These are phyloP conservation scores for Ptychoptera albimana DNA, from an alignment of 2,888 invertebrate genomes.

Conservation along the genomic window DNA sequence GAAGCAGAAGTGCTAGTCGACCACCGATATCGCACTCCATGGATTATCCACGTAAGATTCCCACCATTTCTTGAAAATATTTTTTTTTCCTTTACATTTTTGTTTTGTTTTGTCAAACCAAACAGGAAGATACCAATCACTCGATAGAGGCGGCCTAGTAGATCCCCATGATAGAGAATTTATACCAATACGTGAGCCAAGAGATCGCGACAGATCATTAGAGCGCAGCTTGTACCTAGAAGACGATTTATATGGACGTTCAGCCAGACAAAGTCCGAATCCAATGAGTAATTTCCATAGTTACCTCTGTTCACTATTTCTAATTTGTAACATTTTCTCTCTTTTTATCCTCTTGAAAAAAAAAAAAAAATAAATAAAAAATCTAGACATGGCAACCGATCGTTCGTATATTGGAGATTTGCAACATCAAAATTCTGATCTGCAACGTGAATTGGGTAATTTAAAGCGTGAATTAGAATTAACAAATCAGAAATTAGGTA, in stretches of 20 bases:
- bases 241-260: slow-evolving; percentile 50
- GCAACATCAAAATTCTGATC: slow-evolving; percentile 85
- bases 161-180: slow-evolving; percentile 71
- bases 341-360: neutral
- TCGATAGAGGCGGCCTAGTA: slow-evolving; percentile 53
- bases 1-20: slow-evolving; percentile 66
- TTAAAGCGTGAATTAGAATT: slow-evolving; percentile 87
- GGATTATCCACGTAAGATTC: slow-evolving; percentile 39
- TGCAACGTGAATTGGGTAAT: slow-evolving; percentile 82
- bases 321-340: neutral
- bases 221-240: slow-evolving; percentile 54
- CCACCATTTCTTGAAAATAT: slow-evolving; percentile 11
- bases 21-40: slow-evolving; percentile 43
- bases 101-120: neutral
- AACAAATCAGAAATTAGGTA: slow-evolving; percentile 93
- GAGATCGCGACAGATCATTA: slow-evolving; percentile 49
- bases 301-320: too few relatives aligned
- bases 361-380: neutral
- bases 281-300: slow-evolving; percentile 25
- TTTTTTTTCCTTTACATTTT: neutral
- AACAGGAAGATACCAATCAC: slow-evolving; percentile 47
- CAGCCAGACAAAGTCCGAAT: slow-evolving; percentile 55
- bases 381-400: slow-evolving; percentile 33
- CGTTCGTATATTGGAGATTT: slow-evolving; percentile 64
- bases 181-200: slow-evolving; percentile 64